Conservation (phyloP, 2,888 invertebrate genomes). For the Polydrusus pterygomalis region DNA sequence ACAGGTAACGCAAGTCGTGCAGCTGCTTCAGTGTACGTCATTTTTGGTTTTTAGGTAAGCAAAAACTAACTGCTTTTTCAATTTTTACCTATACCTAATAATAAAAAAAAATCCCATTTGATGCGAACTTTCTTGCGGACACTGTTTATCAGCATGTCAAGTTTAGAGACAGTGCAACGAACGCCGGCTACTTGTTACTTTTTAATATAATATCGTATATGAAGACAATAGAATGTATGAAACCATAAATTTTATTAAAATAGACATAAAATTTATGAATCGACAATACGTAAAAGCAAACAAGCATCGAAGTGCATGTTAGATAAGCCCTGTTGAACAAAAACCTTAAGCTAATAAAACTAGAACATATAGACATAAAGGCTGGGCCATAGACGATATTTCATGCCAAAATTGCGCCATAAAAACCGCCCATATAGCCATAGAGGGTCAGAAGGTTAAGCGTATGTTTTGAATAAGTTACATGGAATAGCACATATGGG, state of each 20-base stretch:
- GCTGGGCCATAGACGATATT: constrained; percentile 45
- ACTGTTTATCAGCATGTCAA: no score
- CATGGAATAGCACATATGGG: constrained; percentile 48
- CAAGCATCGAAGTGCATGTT: constrained; percentile 22
- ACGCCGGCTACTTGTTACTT: no score
- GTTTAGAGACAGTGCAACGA: no score
- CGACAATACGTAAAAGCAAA: constrained; percentile 40
- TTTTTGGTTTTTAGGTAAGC: no score
- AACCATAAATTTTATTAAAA: constrained; percentile 43
- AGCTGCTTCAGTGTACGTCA: no score
- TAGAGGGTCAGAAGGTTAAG: constrained; percentile 51
- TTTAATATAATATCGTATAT: no score
- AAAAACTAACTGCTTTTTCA: no score
- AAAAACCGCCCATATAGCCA: constrained; percentile 52
- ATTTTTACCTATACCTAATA: no score
- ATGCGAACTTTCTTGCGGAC: no score
- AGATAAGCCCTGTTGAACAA: constrained; percentile 37
- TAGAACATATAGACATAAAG: constrained; percentile 48
- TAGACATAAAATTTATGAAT: constrained; percentile 48
- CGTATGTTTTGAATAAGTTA: constrained; percentile 55
- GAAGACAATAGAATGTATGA: no score
- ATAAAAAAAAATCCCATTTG: no score
- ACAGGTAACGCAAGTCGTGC: no score
- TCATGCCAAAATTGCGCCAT: constrained; percentile 51
- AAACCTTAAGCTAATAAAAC: constrained; percentile 51